Evolutionary conservation across 2,888 invertebrate species (phyloP).

Genomic region (Andricus curvator): DNA sequence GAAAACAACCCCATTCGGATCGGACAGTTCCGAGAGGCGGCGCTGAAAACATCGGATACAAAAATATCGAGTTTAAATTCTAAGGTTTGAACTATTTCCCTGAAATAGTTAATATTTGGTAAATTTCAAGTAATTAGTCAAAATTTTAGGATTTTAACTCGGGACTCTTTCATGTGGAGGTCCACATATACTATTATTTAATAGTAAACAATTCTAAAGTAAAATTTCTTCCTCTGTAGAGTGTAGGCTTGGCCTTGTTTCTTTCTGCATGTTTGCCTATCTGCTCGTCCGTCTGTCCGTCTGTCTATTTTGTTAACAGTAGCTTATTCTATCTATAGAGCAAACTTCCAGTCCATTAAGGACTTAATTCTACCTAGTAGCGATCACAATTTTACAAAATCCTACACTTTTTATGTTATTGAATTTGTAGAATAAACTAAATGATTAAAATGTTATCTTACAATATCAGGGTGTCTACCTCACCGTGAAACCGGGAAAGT

Average conservation of each 20-base stretch:
- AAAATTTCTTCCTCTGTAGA: conserved; percentile 5
- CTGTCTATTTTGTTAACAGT: conserved; percentile 13
- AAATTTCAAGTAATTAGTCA: too few relatives aligned
- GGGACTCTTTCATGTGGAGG: too few relatives aligned
- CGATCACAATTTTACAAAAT: not conserved
- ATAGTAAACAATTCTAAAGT: not conserved
- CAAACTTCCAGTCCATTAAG: not conserved
- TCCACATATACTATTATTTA: not conserved
- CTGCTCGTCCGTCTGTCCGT: conserved; percentile 10
- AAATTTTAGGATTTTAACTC: too few relatives aligned
- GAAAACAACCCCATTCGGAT: too few relatives aligned
- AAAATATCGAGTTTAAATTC: too few relatives aligned
- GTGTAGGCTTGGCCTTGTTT: conserved; percentile 10
- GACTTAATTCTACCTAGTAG: not conserved
- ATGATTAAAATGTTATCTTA: not conserved
- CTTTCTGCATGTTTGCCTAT: conserved; percentile 11
- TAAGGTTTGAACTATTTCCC: too few relatives aligned
- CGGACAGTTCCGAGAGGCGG: too few relatives aligned
- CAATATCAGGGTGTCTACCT: too few relatives aligned
- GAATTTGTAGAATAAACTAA: not conserved
- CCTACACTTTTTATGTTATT: not conserved
- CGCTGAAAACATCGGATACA: too few relatives aligned
- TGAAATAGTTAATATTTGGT: too few relatives aligned
- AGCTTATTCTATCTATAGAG: not conserved
- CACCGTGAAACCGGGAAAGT: too few relatives aligned